Evolutionary conservation across 2,113 vertebrate species (phyloP), one percentile per base, ranked within the genome.

Genomic region (Oplegnathus fasciatus): DNA sequence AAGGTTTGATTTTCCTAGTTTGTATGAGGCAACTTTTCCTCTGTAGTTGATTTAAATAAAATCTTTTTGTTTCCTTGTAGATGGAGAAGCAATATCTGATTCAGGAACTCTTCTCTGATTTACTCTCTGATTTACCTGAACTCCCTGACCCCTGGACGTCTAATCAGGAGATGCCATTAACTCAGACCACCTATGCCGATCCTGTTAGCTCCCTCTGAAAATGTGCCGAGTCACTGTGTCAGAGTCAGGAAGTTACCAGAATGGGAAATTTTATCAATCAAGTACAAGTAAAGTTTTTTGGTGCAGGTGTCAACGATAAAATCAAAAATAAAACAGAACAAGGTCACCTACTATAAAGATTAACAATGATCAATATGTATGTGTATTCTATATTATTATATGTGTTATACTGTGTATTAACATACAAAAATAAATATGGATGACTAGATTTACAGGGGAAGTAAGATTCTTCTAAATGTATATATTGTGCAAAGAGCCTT

Each of bases 51-150:
- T 75, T 60, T 26, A 50, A 32, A 64, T 46, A 13, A 18, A 93
- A 89, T 92, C 88, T 68, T 17, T n/a, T 52, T 79, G 20, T 86
- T 70, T 54, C n/a, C 28, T 9, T 72, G 14, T 6, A 87, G 83
- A 6, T 0, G 2, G 2, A 52, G 26, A 1, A 4, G 14, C 0
- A 0, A 3, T 6, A 66, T 1, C 1, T 42, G 50, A 1, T 57
- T 3, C 1, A 60, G 15, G 78, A 89, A 11, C 9, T 82, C 4
- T 17, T 77, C 1, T 0, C 3, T 2, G 54, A 68, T 0, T 10
- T 75, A 2, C 0, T 14, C 0, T 37, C 34, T 6, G 9, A 44
- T 18, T 9, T 30, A 0, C 10, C 28, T 6, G 20, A 10, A 5
- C 24, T 15, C 20, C 1, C 14, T 2, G 0, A 32, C 28, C 0